Evolutionary conservation across 1,140 invertebrate genomes (phyloP).

Genomic region (Microplitis demolitor): DNA sequence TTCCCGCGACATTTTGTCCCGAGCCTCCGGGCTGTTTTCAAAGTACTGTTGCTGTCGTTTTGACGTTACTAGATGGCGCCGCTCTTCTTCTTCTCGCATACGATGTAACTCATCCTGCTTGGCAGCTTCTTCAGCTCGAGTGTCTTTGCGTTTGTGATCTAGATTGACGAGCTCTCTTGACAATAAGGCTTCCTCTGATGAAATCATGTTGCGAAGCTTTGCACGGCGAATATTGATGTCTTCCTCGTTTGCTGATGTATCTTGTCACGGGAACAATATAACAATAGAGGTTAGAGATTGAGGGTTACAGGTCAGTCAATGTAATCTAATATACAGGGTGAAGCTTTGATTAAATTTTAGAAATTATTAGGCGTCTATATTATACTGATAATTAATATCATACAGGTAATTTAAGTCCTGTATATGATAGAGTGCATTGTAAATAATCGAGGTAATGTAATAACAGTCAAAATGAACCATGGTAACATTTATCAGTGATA

Average conservation of each 20-base stretch:
- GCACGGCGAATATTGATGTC: constrained; percentile 34
- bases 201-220: constrained; percentile 30
- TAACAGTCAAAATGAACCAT: too few relatives aligned
- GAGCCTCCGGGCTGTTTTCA: constrained; percentile 31
- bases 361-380: too few relatives aligned
- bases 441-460: too few relatives aligned
- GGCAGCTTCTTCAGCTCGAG: constrained; percentile 28
- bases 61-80: constrained; percentile 33
- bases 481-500: too few relatives aligned
- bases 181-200: constrained; percentile 29
- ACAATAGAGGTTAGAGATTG: constrained; percentile 12
- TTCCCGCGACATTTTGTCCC: constrained; percentile 34
- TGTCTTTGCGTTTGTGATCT: constrained; percentile 21
- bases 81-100: constrained; percentile 31
- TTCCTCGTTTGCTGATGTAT: constrained; percentile 35
- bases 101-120: constrained; percentile 30
- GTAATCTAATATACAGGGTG: too few relatives aligned
- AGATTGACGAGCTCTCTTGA: constrained; percentile 36
- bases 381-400: too few relatives aligned
- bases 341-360: too few relatives aligned
- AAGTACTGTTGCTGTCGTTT: constrained; percentile 49
- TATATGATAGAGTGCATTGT: too few relatives aligned
- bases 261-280: constrained; percentile 18
- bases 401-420: too few relatives aligned
- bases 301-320: too few relatives aligned